These are phyloP conservation scores for Phaonia tiefii DNA, from an alignment of 2,888 invertebrate species.

Conservation along the genomic window DNA sequence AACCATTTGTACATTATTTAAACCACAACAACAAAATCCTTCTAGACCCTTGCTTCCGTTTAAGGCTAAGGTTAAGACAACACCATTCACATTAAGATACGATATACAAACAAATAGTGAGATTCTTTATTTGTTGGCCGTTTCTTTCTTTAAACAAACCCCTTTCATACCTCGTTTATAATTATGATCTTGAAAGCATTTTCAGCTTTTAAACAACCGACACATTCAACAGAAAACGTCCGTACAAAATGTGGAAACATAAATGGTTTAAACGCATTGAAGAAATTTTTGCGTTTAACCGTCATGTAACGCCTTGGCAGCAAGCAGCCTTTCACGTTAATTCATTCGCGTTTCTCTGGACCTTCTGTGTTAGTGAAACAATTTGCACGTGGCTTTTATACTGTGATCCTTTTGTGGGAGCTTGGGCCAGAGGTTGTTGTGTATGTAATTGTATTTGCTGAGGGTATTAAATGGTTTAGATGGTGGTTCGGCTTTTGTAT, in stretches of 20 bases:
- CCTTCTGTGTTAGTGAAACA: background rate
- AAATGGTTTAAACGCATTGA: background rate
- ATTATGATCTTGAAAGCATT: slow-evolving; percentile 29
- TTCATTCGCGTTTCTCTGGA: slow-evolving; percentile 12
- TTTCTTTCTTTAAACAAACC: no score
- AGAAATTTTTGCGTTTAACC: slow-evolving; percentile 32
- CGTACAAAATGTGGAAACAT: background rate
- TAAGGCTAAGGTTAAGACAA: background rate
- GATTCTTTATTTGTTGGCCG: background rate
- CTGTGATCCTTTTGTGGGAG: slow-evolving; percentile 4
- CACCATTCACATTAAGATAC: background rate
- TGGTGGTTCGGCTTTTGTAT: slow-evolving; percentile 11
- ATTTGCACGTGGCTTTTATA: background rate
- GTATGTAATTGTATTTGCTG: slow-evolving; percentile 4
- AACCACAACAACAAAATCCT: slow-evolving; percentile 1
- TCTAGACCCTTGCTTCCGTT: background rate
- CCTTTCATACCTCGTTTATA: background rate
- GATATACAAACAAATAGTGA: background rate
- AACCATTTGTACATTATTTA: slow-evolving; percentile 6
- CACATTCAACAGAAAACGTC: slow-evolving; percentile 7
- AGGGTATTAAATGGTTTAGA: background rate
- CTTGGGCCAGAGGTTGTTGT: no score
- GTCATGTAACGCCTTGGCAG: slow-evolving; percentile 3
- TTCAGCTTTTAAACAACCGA: background rate
- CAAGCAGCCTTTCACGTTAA: slow-evolving; percentile 9